These are phyloP conservation scores for Etia nguti DNA, from an alignment of 2,113 vertebrate species.

Conservation along the genomic window DNA sequence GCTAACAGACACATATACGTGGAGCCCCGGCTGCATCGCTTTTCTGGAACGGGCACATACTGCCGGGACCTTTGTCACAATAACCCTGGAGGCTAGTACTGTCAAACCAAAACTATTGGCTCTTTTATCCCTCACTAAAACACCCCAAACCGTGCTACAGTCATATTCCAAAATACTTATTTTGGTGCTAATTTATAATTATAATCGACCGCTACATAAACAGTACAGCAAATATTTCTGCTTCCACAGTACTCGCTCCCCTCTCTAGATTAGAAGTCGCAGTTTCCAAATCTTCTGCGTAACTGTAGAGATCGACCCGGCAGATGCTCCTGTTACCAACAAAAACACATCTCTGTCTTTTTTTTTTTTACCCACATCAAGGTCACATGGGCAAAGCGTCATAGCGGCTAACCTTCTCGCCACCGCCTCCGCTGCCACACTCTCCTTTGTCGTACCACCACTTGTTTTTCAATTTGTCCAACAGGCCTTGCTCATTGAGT, in stretches of 20 bases:
- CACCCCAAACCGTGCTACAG: accelerated
- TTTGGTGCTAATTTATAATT: neutral
- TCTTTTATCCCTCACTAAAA: neutral
- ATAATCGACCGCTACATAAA: neutral
- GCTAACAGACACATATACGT: slow-evolving; percentile 82
- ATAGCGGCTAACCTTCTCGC: slow-evolving; percentile 99
- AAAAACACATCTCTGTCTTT: slow-evolving; percentile 62
- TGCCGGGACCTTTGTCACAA: slow-evolving; percentile 81
- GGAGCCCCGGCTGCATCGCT: slow-evolving; percentile 92
- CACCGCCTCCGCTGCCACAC: slow-evolving; percentile 99
- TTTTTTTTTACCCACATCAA: slow-evolving; percentile 80
- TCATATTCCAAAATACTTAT: neutral
- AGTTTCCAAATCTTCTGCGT: neutral
- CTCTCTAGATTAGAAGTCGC: neutral
- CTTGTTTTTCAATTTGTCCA: slow-evolving; percentile 99
- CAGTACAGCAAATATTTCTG: slow-evolving; percentile 79
- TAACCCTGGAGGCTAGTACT: slow-evolving; percentile 81
- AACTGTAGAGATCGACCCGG: slow-evolving; percentile 67
- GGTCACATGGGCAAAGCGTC: slow-evolving; percentile 80
- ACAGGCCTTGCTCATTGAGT: slow-evolving; percentile 99
- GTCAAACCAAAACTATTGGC: slow-evolving; percentile 89
- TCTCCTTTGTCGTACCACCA: slow-evolving; percentile 99
- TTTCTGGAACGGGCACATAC: slow-evolving; percentile 93
- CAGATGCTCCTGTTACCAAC: slow-evolving; percentile 94
- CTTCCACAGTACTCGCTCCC: slow-evolving; percentile 84